phyloP scores from a whole-genome alignment of 2,888 invertebrate genomes.

The Apeira syringaria region DNA sequence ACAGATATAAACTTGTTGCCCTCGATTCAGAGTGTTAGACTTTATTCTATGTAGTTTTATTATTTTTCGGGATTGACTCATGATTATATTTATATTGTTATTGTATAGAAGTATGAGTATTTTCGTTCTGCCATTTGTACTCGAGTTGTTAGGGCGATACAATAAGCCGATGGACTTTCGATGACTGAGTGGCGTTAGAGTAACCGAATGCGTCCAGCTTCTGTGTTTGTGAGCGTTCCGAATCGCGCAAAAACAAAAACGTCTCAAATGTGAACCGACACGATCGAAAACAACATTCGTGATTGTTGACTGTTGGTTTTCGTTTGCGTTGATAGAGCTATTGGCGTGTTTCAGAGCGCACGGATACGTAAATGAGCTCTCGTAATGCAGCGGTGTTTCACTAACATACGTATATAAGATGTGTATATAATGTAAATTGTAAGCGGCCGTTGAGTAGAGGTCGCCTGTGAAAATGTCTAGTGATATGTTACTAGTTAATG shows the following conservation, averaged over 20 bases:
- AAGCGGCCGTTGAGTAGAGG: slow-evolving; percentile 75
- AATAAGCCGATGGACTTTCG: slow-evolving; percentile 81
- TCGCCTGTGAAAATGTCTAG: slow-evolving; percentile 80
- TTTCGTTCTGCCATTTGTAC: slow-evolving; percentile 71
- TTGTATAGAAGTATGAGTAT: slow-evolving; percentile 71
- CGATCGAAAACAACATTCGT: no score
- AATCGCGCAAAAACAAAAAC: no score
- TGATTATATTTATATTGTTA: slow-evolving; percentile 75
- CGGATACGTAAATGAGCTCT: no score
- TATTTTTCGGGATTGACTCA: slow-evolving; percentile 70
- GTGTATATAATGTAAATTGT: slow-evolving; percentile 82
- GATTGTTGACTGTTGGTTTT: no score
- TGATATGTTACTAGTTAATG: slow-evolving; percentile 78
- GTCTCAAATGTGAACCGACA: no score
- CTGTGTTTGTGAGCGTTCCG: slow-evolving; percentile 62
- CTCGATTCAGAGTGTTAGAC: slow-evolving; percentile 71
- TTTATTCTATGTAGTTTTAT: slow-evolving; percentile 73
- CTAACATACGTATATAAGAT: slow-evolving; percentile 69
- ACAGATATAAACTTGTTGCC: slow-evolving; percentile 63
- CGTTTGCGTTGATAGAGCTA: no score
- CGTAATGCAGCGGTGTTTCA: slow-evolving; percentile 52
- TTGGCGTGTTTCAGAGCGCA: no score
- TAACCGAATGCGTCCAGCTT: slow-evolving; percentile 68
- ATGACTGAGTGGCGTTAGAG: slow-evolving; percentile 71
- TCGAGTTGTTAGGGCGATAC: slow-evolving; percentile 72